Conservation (phyloP, 2,113 vertebrate genomes). For the Pollimyrus isidori region DNA sequence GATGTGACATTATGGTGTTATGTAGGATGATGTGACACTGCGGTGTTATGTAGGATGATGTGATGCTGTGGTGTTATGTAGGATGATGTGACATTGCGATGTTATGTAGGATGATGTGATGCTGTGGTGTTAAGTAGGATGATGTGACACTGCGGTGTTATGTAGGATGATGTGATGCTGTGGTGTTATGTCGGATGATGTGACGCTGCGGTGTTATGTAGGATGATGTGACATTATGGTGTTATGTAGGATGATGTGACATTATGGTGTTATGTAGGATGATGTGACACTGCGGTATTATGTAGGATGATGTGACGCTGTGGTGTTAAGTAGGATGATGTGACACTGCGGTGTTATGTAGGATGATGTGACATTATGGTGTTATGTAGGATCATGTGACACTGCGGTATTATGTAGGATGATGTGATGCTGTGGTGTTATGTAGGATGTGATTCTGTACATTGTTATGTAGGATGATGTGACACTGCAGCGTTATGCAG, state of each 20-base stretch:
- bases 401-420: not conserved
- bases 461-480: not conserved
- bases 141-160: no score
- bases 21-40: not conserved
- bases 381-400: not conserved
- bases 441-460: not conserved
- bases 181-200: not conserved
- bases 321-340: not conserved
- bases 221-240: not conserved
- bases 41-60: not conserved
- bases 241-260: not conserved
- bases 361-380: not conserved
- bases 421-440: not conserved
- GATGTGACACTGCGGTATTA: not conserved
- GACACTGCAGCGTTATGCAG: not conserved
- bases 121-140: no score
- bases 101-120: not conserved
- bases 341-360: not conserved
- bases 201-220: not conserved
- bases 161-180: no score
- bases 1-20: not conserved
- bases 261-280: not conserved
- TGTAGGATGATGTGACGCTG: not conserved
- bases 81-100: not conserved
- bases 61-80: not conserved